Percentiles rank a stretch among this genome's conserved stretches.
phyloP scores from a whole-genome alignment of 2,888 invertebrate species.

The Noctua janthina region DNA sequence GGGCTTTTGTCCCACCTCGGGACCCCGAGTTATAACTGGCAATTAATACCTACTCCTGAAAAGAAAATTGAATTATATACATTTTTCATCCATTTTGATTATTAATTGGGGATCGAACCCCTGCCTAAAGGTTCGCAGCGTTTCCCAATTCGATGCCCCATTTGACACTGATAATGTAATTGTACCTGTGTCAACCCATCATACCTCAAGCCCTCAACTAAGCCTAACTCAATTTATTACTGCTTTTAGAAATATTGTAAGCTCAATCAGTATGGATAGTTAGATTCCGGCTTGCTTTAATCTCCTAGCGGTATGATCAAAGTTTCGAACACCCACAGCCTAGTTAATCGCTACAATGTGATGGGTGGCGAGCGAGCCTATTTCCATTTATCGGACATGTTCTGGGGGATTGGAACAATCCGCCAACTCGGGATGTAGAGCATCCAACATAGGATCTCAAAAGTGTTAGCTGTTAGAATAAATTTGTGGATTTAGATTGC shows the following conservation, averaged over 20 bases:
- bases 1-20: not conserved
- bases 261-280: not conserved
- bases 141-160: not conserved
- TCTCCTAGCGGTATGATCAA: conserved; percentile 11
- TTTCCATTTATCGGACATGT: conserved; percentile 58
- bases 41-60: conserved; percentile 33
- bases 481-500: not conserved
- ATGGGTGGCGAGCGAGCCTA: conserved; percentile 34
- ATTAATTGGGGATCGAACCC: conserved; percentile 34
- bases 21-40: conserved; percentile 12
- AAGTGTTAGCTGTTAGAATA: not conserved
- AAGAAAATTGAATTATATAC: conserved; percentile 32
- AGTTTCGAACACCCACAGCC: conserved; percentile 16
- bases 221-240: not conserved
- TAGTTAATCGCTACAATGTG: conserved; percentile 36
- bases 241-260: conserved; percentile 12
- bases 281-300: conserved; percentile 17
- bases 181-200: conserved; percentile 23
- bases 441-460: conserved; percentile 4
- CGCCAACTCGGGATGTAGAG: conserved; percentile 36
- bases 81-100: conserved; percentile 36
- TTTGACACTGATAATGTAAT: conserved; percentile 20
- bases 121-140: not conserved
- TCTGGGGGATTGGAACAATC: conserved; percentile 37
- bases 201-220: conserved; percentile 1